Base-by-base conservation (phyloP, 37 sponge, comb jelly and placozoan genomes). In the Ephydatia muelleri region DNA sequence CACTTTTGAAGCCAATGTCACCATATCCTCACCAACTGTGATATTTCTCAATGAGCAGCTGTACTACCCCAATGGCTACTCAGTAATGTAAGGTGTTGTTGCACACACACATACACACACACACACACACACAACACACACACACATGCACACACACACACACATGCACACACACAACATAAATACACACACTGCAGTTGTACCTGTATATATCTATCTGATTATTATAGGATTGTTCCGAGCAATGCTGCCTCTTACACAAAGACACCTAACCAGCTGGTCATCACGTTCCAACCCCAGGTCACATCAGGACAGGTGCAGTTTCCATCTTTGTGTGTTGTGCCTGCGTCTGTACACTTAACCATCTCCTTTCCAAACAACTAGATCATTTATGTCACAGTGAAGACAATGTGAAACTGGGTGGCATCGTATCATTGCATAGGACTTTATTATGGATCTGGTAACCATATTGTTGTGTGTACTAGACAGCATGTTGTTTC, bases 21-120 rank as follows among this genome's bases (percentile, higher is more conserved):
- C 65, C 26, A 36, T 76, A 14, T 69, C 57, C 2, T 31, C 72
- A 23, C 83, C 91, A 0, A 82, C 88, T 2, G 49, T 85, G 33
- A 88, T 92, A 67, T 92, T 65, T 82, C 81, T 92, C 78, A 92
- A 88, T 82, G 92, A 92, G 71, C 68, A 85, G 19, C 31, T 87
- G 22, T 82, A 92, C 47, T 92, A 92, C 57, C 88, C 89, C 27
- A 76, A 81, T 65, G 92, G 92, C 27, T 92, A 73, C 88, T 39
- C 38, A 37, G 68, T 92, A 68, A 84, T 40, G 92, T 92, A 38
- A 32, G 48, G 39, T 80, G 81, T n/a, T n/a, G n/a, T n/a, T n/a
- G n/a, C n/a, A n/a, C n/a, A n/a, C n/a, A n/a, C n/a, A n/a, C n/a
- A n/a, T n/a, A n/a, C n/a, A n/a, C n/a, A n/a, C n/a, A n/a, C n/a